These are phyloP conservation scores for Phthorimaea operculella DNA, from an alignment of 1,140 invertebrate species.

Conservation along the genomic window DNA sequence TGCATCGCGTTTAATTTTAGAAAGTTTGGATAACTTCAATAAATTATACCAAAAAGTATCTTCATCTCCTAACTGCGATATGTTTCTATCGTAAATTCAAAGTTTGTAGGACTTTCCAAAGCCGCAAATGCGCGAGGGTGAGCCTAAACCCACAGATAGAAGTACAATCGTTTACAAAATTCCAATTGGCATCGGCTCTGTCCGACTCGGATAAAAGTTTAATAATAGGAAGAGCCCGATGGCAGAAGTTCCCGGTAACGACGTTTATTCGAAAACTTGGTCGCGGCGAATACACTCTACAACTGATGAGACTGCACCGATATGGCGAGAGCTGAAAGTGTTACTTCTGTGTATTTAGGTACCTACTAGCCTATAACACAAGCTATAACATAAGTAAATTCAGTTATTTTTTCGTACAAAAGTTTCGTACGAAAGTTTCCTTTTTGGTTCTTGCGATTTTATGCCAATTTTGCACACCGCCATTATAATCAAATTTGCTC, in stretches of 20 bases:
- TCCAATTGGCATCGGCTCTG: conserved; percentile 32
- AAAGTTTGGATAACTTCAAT: neutral
- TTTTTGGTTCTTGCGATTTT: too few relatives aligned
- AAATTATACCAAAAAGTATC: neutral
- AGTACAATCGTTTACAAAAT: conserved; percentile 17
- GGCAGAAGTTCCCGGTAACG: conserved; percentile 41
- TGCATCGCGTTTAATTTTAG: too few relatives aligned
- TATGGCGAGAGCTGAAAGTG: too few relatives aligned
- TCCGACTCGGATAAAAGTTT: conserved; percentile 48
- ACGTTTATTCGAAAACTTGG: conserved; percentile 35
- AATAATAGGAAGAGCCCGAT: conserved; percentile 45
- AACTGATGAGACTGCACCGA: conserved; percentile 2
- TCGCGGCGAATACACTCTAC: conserved; percentile 34
- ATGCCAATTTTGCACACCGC: too few relatives aligned
- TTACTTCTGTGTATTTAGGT: too few relatives aligned
- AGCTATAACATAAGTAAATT: too few relatives aligned
- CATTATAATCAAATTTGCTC: too few relatives aligned
- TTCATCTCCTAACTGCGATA: neutral
- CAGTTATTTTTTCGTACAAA: too few relatives aligned
- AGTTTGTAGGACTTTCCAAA: neutral
- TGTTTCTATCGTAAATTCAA: too few relatives aligned
- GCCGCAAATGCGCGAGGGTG: neutral
- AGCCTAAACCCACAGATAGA: neutral
- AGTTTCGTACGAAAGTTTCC: too few relatives aligned
- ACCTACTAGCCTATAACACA: too few relatives aligned